Conservation (phyloP, 2,797 vertebrate species). For the Anguilla megastoma region DNA sequence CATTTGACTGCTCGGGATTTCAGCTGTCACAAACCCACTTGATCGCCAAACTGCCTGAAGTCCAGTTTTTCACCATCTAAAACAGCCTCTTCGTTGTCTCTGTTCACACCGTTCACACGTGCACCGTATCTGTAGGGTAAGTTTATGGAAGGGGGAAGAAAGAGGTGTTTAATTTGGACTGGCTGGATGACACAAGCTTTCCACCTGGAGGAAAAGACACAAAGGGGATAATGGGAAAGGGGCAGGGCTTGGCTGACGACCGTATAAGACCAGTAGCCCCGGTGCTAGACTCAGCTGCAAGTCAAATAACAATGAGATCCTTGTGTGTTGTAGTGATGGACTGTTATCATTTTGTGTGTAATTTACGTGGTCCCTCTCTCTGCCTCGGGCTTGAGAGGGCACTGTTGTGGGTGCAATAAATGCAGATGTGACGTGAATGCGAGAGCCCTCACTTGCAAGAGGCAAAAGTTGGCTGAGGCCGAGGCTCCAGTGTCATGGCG, state of each 20-base stretch:
- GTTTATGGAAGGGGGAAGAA: slow-evolving; percentile 69
- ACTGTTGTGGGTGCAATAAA: too few species aligned
- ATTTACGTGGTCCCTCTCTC: background rate
- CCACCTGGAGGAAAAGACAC: slow-evolving; percentile 62
- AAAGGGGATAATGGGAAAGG: slow-evolving; percentile 11
- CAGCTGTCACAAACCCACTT: background rate
- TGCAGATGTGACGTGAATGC: background rate
- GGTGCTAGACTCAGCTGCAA: background rate
- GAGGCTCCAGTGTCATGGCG: too few species aligned
- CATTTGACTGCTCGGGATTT: background rate
- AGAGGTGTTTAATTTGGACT: slow-evolving; percentile 59
- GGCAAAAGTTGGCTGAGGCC: background rate
- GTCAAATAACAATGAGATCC: background rate
- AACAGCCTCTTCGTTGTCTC: slow-evolving; percentile 72
- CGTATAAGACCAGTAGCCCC: slow-evolving; percentile 48
- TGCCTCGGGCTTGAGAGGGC: too few species aligned
- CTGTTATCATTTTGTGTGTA: background rate
- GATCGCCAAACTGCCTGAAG: slow-evolving; percentile 6
- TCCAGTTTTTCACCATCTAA: slow-evolving; percentile 59
- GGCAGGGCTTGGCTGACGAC: slow-evolving; percentile 39
- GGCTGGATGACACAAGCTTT: slow-evolving; percentile 68
- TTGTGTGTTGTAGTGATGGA: background rate
- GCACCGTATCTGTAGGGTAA: slow-evolving; percentile 57
- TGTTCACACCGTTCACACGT: slow-evolving; percentile 18
- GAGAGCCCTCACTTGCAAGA: background rate